Evolutionary conservation across 2,113 vertebrate genomes (phyloP), one percentile per base, ranked within the genome.

Genomic region (Mirza zaza): DNA sequence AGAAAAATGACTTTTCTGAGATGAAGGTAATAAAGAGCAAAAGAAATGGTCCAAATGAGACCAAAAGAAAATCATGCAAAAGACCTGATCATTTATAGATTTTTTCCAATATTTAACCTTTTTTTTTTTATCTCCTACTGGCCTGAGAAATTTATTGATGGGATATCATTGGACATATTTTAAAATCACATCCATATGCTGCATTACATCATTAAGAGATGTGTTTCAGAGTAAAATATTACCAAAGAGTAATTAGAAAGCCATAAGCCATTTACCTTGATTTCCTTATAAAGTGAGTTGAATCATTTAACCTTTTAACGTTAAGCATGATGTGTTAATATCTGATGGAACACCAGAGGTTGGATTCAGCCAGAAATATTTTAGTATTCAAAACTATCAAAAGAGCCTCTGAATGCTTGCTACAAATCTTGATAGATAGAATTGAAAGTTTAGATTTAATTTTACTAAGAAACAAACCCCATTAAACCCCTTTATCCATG

Each of bases 381-480:
- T 91, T 27, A 61, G 45, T 73, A 87, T 88, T 82, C 50, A 91
- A 52, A 93, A 81, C 42, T 59, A n/a, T 55, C 2, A n/a, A 59
- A 61, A 94, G 59, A 91, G 42, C 10, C 6, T 92, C 32, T 42
- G 42, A 76, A 65, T 45, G 36, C n/a, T 79, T 86, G 23, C 1
- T 27, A 18, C 27, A 87, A 85, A 76, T 86, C 10, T 89, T 95
- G 67, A 82, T 25, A 91, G 36, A 89, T 52, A 42, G 80, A 77
- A 95, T 65, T 34, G 63, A 86, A 85, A 79, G 32, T 82, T 91
- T 83, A 87, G 5, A 90, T 95, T 77, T 89, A 95, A 96, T 87
- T 95, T 87, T 91, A 79, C 63, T 81, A 45, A 57, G 29, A 95
- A 88, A 91, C 32, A 4, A 85, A 94, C 52, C 67, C 0, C 14